Evolutionary conservation across 2,888 invertebrate genomes (phyloP).

Genomic region (Pammene aurita): DNA sequence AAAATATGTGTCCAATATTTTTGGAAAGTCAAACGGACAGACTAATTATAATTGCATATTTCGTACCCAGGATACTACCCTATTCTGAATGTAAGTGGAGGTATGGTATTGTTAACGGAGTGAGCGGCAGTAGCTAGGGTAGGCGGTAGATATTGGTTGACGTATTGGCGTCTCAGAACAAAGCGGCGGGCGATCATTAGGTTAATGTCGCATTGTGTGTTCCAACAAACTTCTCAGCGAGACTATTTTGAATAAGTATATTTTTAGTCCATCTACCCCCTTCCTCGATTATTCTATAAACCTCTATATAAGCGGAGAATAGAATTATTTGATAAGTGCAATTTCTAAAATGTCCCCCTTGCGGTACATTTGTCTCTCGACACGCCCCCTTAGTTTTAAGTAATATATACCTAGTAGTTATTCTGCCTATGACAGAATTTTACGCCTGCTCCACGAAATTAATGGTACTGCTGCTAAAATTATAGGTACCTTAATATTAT

Average conservation of each 20-base stretch:
- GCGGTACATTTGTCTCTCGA: slow-evolving; percentile 56
- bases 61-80: too few species aligned
- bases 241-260: slow-evolving; percentile 51
- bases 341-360: slow-evolving; percentile 56
- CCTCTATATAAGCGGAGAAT: slow-evolving; percentile 57
- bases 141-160: slow-evolving; percentile 47
- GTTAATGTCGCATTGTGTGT: slow-evolving; percentile 76
- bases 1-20: too few species aligned
- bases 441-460: not conserved
- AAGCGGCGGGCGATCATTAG: slow-evolving; percentile 62
- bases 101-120: slow-evolving; percentile 1
- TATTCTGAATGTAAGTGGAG: too few species aligned
- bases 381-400: slow-evolving; percentile 68
- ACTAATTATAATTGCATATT: too few species aligned
- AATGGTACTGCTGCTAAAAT: too few species aligned
- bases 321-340: slow-evolving; percentile 60
- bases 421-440: not conserved
- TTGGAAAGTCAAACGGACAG: too few species aligned
- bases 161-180: slow-evolving; percentile 64
- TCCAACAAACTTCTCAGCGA: slow-evolving; percentile 79
- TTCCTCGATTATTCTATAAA: slow-evolving; percentile 42
- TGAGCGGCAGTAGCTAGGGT: slow-evolving; percentile 43
- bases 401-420: slow-evolving; percentile 51
- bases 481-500: too few species aligned
- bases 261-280: slow-evolving; percentile 46